phyloP scores from a whole-genome alignment of 1,140 invertebrate genomes.

The Cherax quadricarinatus region DNA sequence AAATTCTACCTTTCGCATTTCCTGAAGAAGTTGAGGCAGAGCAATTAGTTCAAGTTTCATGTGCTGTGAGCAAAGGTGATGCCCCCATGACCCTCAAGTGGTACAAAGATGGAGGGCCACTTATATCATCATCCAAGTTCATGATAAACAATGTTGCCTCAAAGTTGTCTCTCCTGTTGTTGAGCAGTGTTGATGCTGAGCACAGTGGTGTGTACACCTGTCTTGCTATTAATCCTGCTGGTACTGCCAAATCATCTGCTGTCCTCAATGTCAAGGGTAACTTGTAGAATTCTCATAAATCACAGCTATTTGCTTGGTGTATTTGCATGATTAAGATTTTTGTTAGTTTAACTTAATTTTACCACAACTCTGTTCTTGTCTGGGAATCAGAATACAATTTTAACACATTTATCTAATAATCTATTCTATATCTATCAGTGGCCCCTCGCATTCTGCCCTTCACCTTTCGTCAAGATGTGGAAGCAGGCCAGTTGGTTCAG shows the following conservation, averaged over 20 bases:
- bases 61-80: slow-evolving; percentile 75
- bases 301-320: background rate
- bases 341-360: background rate
- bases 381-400: background rate
- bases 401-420: background rate
- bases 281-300: slow-evolving; percentile 29
- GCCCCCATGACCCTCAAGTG: slow-evolving; percentile 77
- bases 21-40: slow-evolving; percentile 69
- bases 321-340: background rate
- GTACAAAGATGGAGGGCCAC: slow-evolving; percentile 76
- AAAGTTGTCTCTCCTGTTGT: slow-evolving; percentile 71
- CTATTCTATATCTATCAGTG: slow-evolving; percentile 21
- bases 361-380: background rate
- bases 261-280: slow-evolving; percentile 74
- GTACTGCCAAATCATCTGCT: slow-evolving; percentile 74
- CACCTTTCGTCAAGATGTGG: slow-evolving; percentile 56
- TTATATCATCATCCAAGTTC: slow-evolving; percentile 75
- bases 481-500: slow-evolving; percentile 66
- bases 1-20: slow-evolving; percentile 69
- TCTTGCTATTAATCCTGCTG: slow-evolving; percentile 74
- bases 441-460: slow-evolving; percentile 48
- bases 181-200: slow-evolving; percentile 71
- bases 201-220: slow-evolving; percentile 76
- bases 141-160: slow-evolving; percentile 76
- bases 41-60: slow-evolving; percentile 70